A percentile compares a stretch with the other conserved stretches of the same genome.
Evolutionary conservation across 2,113 vertebrate genomes (phyloP).

Genomic region (Lepus americanus): DNA sequence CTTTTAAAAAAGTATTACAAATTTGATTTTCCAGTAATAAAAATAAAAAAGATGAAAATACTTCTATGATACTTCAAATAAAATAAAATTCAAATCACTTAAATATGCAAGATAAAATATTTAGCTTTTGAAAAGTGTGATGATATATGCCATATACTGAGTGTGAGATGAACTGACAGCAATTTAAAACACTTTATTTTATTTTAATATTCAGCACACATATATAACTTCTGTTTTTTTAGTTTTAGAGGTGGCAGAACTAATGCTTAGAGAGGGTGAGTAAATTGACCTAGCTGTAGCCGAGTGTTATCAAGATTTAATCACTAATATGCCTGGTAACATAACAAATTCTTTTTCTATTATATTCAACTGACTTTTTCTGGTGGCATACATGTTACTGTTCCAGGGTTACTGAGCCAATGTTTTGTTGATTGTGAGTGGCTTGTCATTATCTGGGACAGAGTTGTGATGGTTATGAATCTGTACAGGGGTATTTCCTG

Average conservation of each 20-base stretch:
- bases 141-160: neutral
- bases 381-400: neutral
- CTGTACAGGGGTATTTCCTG: neutral
- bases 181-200: neutral
- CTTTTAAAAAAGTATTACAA: neutral
- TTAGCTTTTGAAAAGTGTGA: neutral
- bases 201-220: neutral
- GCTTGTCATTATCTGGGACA: neutral
- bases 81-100: conserved; percentile 36
- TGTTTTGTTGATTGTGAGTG: neutral
- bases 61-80: neutral
- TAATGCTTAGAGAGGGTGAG: neutral
- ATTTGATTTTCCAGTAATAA: neutral
- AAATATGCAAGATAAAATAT: neutral
- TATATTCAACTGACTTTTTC: neutral
- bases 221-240: neutral
- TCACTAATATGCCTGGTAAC: neutral
- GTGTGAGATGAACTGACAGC: neutral
- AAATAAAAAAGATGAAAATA: neutral
- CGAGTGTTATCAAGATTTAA: neutral
- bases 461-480: neutral
- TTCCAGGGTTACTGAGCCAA: neutral
- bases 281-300: neutral
- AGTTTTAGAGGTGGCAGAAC: neutral
- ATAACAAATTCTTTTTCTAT: conserved; percentile 6